Percentiles rank a stretch among this genome's conserved stretches.
phyloP scores from a whole-genome alignment of 1,140 invertebrate genomes.

The Archivesica marissinica region DNA sequence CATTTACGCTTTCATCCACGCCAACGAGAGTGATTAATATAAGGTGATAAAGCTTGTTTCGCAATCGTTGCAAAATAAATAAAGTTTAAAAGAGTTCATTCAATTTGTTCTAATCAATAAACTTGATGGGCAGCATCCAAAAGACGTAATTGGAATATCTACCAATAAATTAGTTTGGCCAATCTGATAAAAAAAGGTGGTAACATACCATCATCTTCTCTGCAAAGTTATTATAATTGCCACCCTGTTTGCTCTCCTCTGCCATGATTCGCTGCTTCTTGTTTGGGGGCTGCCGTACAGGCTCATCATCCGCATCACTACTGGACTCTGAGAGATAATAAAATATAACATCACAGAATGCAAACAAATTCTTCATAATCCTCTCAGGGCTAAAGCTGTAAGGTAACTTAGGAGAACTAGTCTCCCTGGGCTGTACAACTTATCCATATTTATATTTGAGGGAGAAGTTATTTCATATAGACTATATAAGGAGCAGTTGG shows the following conservation, averaged over 20 bases:
- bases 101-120: background rate
- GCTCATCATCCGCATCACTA: background rate
- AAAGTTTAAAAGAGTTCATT: background rate
- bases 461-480: no score
- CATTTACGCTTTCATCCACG: background rate
- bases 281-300: background rate
- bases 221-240: constrained; percentile 50
- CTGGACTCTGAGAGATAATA: background rate
- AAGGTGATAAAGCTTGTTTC: background rate
- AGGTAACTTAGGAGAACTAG: no score
- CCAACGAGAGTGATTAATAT: background rate
- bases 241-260: constrained; percentile 6
- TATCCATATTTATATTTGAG: no score
- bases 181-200: background rate
- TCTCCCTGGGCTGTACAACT: no score
- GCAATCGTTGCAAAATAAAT: background rate
- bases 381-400: no score
- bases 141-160: background rate
- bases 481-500: no score
- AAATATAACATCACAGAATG: no score
- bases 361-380: no score
- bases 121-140: background rate
- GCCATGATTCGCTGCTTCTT: background rate
- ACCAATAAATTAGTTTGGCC: no score
- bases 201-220: constrained; percentile 59